These are phyloP conservation scores for Balearica regulorum DNA, from an alignment of 2,797 vertebrate genomes.

Conservation along the genomic window DNA sequence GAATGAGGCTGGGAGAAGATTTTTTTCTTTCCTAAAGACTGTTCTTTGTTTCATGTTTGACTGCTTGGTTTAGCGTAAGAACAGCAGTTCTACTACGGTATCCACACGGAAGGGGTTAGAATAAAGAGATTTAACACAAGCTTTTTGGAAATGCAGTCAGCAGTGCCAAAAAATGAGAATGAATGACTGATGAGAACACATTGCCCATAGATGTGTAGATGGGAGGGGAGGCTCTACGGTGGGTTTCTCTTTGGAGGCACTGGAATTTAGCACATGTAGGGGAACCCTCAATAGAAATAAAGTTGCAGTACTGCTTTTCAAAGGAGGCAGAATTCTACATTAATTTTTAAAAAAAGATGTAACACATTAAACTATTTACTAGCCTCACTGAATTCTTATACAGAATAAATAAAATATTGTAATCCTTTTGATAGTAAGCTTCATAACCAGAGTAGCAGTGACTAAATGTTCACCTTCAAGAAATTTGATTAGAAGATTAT, in stretches of 20 bases:
- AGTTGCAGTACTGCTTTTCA: background rate
- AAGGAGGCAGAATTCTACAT: background rate
- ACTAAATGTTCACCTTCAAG: background rate
- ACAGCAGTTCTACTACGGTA: background rate
- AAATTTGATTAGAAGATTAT: background rate
- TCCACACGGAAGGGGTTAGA: background rate
- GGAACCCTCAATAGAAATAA: background rate
- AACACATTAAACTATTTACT: background rate
- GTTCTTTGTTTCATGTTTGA: background rate
- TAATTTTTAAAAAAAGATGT: background rate
- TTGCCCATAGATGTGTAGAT: background rate
- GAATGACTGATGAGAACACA: background rate
- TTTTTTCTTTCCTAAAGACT: background rate
- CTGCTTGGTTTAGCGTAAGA: background rate
- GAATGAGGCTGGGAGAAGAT: background rate
- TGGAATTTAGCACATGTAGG: background rate
- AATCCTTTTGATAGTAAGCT: background rate
- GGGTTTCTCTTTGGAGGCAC: background rate
- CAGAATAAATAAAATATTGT: background rate
- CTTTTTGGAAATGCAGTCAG: constrained; percentile 45
- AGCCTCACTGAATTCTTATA: background rate
- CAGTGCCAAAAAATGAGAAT: background rate
- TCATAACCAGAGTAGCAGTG: background rate
- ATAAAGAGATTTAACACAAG: background rate
- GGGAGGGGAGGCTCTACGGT: background rate